Base-by-base conservation (phyloP, 2,888 invertebrate genomes). In the Apodemia hepburni region DNA sequence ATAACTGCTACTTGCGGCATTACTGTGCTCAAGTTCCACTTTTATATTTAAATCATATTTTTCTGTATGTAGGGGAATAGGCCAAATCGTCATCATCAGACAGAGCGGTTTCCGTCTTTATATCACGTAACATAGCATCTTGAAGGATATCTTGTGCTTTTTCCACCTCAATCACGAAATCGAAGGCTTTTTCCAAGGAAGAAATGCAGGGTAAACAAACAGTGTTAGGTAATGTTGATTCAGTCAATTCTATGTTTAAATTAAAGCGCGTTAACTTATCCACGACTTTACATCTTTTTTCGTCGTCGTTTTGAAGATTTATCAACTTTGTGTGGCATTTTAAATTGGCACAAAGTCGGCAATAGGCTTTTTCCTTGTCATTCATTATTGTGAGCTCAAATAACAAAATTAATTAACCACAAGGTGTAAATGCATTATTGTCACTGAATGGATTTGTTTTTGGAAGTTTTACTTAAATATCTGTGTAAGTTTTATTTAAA, bases 181-280 rank as follows among this genome's bases (percentile, higher is more conserved):
- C 77, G 62, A 73, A 79, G 8, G 84, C 81, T 58, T 71, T 78
- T 42, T 85, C 76, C 45, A 87, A 68, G 1, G 75, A 68, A 49
- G 69, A 68, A 0, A 79, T 64, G 74, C 87, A 87, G 2, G 73
- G 66, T 18, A 79, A 75, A 74, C 87, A 87, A 9, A 84, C 78
- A 3, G 78, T 78, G 72, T 74, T 79, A 7, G 85, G 82, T 6
- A 85, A 68, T 45, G 64, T 63, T 58, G 72, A 71, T 22, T 74
- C 73, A 38, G 63, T 70, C 42, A 82, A 77, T 64, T 81, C 74
- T n/a, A 75, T 72, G 8, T 66, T 66, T 9, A 78, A 73, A 60
- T 84, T 84, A 0, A 86, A 66, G 45, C 77, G 74, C 4, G 61
- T 65, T 15, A 87, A 66, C 71, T 85, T 84, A 3, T 69, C 71